phyloP scores from a whole-genome alignment of 2,888 invertebrate genomes.

The Linnaemya tessellans region DNA sequence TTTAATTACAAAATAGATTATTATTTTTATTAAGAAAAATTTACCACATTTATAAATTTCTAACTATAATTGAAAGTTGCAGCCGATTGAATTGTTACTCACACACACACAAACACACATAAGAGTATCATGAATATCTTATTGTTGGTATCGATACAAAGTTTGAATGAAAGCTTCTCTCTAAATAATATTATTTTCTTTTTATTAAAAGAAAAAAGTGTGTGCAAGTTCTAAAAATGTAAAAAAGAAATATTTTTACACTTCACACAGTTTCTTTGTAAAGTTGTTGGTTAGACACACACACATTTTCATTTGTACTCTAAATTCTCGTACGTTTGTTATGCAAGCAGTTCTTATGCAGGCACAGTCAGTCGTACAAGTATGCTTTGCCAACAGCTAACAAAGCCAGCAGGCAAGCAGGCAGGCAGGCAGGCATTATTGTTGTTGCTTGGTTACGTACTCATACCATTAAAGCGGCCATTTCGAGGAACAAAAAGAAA shows the following conservation, averaged over 20 bases:
- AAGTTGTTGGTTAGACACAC: slow-evolving; percentile 12
- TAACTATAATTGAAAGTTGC: too few species aligned
- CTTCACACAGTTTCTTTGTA: slow-evolving; percentile 53
- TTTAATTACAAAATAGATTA: too few species aligned
- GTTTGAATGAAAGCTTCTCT: too few species aligned
- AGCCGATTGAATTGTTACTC: too few species aligned
- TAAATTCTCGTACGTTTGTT: slow-evolving; percentile 33
- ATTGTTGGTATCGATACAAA: too few species aligned
- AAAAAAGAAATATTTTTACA: slow-evolving; percentile 37
- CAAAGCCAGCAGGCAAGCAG: slow-evolving; percentile 64
- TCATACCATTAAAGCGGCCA: slow-evolving; percentile 43
- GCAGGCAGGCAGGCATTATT: slow-evolving; percentile 48
- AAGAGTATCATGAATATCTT: too few species aligned
- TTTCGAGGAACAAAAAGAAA: slow-evolving; percentile 30
- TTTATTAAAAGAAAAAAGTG: not conserved
- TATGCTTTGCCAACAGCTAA: slow-evolving; percentile 59
- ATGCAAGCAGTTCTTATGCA: slow-evolving; percentile 28
- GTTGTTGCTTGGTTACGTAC: slow-evolving; percentile 51
- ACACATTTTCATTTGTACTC: slow-evolving; percentile 26
- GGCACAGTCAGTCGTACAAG: not conserved
- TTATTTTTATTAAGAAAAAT: too few species aligned
- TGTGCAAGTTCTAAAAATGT: not conserved
- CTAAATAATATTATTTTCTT: too few species aligned
- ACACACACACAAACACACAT: too few species aligned
- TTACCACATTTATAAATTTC: too few species aligned